Conservation (phyloP, 2,113 vertebrate genomes). For the Corydoras sp. region DNA sequence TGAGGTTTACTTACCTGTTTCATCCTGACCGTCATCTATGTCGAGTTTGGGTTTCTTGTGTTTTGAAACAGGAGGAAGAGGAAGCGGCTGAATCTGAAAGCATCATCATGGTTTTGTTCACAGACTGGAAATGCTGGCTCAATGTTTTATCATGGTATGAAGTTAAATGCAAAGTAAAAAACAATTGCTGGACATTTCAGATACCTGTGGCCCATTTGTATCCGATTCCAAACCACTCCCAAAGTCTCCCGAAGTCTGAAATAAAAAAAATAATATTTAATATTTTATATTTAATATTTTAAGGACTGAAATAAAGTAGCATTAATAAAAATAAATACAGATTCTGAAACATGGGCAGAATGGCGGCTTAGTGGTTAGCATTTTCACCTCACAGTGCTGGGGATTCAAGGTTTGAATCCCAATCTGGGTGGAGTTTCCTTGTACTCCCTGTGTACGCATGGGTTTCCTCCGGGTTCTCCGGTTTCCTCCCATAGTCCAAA, state of each 20-base stretch:
- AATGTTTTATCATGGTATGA: background rate
- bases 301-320: background rate
- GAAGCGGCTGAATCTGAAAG: background rate
- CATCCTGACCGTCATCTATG: conserved; percentile 7
- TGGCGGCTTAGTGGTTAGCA: no score
- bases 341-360: no score
- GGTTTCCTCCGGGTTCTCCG: no score
- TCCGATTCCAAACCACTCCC: conserved; percentile 67
- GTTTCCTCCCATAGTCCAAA: no score
- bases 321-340: no score
- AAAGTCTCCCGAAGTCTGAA: conserved; percentile 77
- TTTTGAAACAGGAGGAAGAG: background rate
- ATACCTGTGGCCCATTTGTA: background rate
- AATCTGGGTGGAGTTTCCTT: no score
- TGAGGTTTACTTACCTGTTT: conserved; percentile 43
- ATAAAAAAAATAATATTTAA: no score
- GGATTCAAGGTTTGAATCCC: no score
- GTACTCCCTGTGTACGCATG: no score
- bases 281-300: no score
- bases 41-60: background rate
- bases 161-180: background rate
- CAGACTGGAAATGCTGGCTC: background rate
- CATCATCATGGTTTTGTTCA: background rate
- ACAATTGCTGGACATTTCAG: background rate
- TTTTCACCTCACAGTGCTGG: no score